Percentiles rank a stretch among this genome's conserved stretches.
phyloP scores from a whole-genome alignment of 2,113 vertebrate species.

The Scolopax mira region DNA sequence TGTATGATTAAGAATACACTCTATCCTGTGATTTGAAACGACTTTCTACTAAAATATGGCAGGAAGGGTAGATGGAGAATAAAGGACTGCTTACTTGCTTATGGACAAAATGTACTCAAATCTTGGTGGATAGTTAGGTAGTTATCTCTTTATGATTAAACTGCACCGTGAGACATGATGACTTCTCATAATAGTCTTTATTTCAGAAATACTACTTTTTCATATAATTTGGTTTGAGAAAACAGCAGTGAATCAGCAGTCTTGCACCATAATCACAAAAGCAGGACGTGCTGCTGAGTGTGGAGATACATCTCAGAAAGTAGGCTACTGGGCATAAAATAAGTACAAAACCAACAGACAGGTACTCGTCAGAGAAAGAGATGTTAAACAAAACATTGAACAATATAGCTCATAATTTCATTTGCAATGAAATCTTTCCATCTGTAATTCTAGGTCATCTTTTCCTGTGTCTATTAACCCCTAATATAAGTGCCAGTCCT shows the following conservation, averaged over 20 bases:
- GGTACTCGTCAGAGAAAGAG: background rate
- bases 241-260: constrained; percentile 48
- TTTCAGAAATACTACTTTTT: constrained; percentile 35
- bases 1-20: background rate
- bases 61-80: background rate
- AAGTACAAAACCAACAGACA: background rate
- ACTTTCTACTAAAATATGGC: background rate
- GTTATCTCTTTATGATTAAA: constrained; percentile 8
- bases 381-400: background rate
- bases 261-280: background rate
- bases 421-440: background rate
- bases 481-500: background rate
- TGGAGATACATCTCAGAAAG: background rate
- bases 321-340: background rate
- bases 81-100: background rate
- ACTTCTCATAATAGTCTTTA: background rate
- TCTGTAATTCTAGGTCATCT: background rate
- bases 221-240: constrained; percentile 28
- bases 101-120: background rate
- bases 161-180: background rate
- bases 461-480: background rate
- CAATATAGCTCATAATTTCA: background rate
- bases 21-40: background rate
- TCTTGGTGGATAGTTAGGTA: background rate
- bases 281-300: background rate